Conservation (phyloP, 2,797 vertebrate genomes). For the Chaunax sp. region DNA sequence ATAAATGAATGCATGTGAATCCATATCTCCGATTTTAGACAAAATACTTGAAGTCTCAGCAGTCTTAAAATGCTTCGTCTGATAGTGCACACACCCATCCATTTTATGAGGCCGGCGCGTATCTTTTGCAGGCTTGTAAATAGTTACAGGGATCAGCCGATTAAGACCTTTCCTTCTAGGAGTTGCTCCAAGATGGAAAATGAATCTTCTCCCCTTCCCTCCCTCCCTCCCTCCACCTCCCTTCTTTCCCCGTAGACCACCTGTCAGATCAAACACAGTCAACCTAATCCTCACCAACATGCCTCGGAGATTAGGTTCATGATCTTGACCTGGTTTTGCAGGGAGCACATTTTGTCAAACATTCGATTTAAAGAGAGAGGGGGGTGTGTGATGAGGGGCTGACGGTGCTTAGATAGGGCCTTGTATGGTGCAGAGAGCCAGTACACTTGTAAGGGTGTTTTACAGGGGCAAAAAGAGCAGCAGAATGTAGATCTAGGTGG, state of each 20-base stretch:
- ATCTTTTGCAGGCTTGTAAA: constrained; percentile 35
- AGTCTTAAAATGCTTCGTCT: constrained; percentile 20
- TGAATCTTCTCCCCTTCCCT: constrained; percentile 40
- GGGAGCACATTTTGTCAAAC: constrained; percentile 59
- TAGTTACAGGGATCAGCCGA: constrained; percentile 17
- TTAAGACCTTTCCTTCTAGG: constrained; percentile 30
- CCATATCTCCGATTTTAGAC: background rate
- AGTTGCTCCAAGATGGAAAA: constrained; percentile 48
- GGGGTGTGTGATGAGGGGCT: background rate
- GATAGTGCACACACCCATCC: constrained; percentile 20
- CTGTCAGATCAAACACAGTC: constrained; percentile 75
- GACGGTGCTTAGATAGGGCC: constrained; percentile 12
- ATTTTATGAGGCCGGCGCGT: constrained; percentile 33
- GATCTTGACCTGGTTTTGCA: constrained; percentile 68
- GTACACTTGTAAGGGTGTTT: constrained; percentile 46
- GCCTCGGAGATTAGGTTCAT: constrained; percentile 64
- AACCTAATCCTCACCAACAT: constrained; percentile 72
- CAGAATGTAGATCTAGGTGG: constrained; percentile 24
- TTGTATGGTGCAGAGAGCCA: constrained; percentile 5
- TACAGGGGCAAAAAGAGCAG: constrained; percentile 23
- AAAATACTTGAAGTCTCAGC: constrained; percentile 12
- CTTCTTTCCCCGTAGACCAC: constrained; percentile 54
- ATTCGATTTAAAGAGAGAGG: constrained; percentile 47
- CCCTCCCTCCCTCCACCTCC: constrained; percentile 22
- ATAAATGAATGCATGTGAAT: background rate